Conservation (phyloP, 2,888 invertebrate species). For the Sympetrum striolatum region DNA sequence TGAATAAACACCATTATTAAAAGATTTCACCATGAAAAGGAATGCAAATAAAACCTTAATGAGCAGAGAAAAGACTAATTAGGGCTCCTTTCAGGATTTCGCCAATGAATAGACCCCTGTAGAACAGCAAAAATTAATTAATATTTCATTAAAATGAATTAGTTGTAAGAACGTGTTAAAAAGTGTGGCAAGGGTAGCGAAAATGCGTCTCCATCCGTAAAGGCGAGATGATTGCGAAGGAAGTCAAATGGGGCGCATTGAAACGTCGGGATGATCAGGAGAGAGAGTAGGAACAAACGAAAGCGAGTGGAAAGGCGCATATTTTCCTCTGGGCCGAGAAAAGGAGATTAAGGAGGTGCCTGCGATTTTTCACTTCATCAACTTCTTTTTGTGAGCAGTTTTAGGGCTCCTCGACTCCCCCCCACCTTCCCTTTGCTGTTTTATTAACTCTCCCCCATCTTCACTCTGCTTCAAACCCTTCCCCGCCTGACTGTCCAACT, state of each 20-base stretch:
- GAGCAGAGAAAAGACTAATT: too few species aligned
- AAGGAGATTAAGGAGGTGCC: neutral
- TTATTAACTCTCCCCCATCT: neutral
- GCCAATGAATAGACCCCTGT: too few species aligned
- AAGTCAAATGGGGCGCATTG: neutral
- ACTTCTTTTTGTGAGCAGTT: neutral
- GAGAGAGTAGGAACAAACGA: neutral
- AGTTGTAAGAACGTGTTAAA: neutral
- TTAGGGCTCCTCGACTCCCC: neutral
- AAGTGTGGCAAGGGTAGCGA: neutral
- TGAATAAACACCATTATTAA: too few species aligned
- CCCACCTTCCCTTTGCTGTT: neutral
- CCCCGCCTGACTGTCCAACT: neutral
- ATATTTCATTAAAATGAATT: too few species aligned
- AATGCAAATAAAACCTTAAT: too few species aligned
- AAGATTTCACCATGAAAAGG: too few species aligned
- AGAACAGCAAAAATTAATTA: too few species aligned
- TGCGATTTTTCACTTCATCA: conserved; percentile 33
- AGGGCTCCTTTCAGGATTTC: too few species aligned
- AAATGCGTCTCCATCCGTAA: neutral
- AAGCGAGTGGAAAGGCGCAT: neutral
- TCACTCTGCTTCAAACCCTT: neutral
- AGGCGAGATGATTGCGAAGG: neutral
- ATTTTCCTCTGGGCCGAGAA: neutral
- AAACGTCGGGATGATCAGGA: neutral